Conservation (phyloP, 92 coral and sea anemone species). For the Blastomussa wellsi region DNA sequence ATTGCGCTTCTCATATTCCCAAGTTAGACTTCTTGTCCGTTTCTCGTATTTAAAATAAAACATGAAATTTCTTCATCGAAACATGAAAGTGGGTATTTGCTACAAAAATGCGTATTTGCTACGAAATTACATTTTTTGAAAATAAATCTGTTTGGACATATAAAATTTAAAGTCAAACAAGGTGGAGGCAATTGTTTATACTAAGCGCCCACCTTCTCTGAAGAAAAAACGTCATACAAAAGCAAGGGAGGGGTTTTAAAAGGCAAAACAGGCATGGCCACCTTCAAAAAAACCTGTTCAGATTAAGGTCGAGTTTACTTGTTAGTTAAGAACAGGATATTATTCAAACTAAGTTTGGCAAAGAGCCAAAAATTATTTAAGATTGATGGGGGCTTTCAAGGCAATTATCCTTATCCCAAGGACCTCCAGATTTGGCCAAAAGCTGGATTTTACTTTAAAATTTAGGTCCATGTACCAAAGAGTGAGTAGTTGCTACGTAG, state of each 20-base stretch:
- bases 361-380: background rate
- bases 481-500: constrained; percentile 8
- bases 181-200: constrained; percentile 7
- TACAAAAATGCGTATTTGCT: background rate
- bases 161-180: background rate
- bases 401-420: constrained; percentile 10
- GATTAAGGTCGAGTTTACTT: constrained; percentile 6
- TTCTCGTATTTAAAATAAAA: background rate
- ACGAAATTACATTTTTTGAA: constrained; percentile 2
- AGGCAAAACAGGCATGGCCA: background rate
- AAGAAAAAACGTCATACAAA: background rate
- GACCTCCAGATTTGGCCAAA: constrained; percentile 14
- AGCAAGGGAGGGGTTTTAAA: background rate
- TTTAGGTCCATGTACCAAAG: constrained; percentile 12
- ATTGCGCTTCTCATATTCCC: background rate
- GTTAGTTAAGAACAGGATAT: constrained; percentile 3
- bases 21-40: background rate
- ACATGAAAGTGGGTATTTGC: constrained; percentile 7
- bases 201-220: background rate
- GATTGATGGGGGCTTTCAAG: constrained; percentile 16
- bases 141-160: background rate
- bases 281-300: background rate
- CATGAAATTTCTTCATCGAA: background rate
- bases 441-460: constrained; percentile 10
- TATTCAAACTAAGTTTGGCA: too few species aligned